phyloP scores from a whole-genome alignment of 1,140 invertebrate genomes.

The Lasaia peninsularis region DNA sequence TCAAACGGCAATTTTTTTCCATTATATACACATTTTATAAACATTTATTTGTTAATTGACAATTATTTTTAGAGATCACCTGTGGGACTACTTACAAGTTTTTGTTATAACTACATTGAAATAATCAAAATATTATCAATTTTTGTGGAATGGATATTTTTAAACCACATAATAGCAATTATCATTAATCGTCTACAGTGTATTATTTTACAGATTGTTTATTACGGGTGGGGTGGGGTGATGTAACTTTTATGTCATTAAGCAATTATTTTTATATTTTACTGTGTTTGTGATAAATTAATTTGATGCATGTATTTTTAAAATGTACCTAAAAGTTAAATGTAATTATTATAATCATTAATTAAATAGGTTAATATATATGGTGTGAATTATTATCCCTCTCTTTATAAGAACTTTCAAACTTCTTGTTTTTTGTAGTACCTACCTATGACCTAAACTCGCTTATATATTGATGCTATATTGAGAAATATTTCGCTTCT shows the following conservation, averaged over 20 bases:
- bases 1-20: too few species aligned
- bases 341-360: constrained; percentile 25
- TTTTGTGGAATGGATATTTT: neutral
- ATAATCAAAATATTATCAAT: too few species aligned
- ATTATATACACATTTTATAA: too few species aligned
- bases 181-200: neutral
- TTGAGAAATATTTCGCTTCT: too few species aligned
- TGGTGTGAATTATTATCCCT: neutral
- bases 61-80: too few species aligned
- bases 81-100: too few species aligned
- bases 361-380: constrained; percentile 4
- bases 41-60: too few species aligned
- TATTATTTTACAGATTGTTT: constrained; percentile 5
- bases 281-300: constrained; percentile 25
- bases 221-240: neutral
- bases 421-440: too few species aligned
- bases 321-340: constrained; percentile 24
- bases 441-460: too few species aligned
- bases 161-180: neutral
- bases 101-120: too few species aligned
- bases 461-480: too few species aligned
- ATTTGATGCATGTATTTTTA: constrained; percentile 25
- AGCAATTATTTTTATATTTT: constrained; percentile 29
- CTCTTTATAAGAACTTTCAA: neutral
- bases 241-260: constrained; percentile 30